These are phyloP conservation scores for Chironomus striatipennis DNA, from an alignment of 1,140 invertebrate genomes.

Conservation along the genomic window DNA sequence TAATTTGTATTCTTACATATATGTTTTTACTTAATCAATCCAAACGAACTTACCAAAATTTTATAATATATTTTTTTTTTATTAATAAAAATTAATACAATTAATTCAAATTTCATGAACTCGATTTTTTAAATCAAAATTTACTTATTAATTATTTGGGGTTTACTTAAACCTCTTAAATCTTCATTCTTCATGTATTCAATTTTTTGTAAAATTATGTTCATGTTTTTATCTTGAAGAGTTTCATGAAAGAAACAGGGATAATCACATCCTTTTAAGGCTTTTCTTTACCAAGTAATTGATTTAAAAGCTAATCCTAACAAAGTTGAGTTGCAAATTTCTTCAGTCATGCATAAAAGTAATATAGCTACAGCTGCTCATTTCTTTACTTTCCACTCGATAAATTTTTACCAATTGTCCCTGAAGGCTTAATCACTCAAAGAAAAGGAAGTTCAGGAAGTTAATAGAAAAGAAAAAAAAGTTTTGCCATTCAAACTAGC, in stretches of 20 bases:
- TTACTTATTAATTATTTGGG: too few species aligned
- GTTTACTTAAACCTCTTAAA: too few species aligned
- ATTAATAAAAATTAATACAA: too few species aligned
- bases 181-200: too few species aligned
- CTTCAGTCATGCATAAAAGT: neutral
- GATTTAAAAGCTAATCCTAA: neutral
- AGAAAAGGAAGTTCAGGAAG: neutral
- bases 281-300: neutral
- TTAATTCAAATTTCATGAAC: too few species aligned
- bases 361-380: neutral
- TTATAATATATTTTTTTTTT: too few species aligned
- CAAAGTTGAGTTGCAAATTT: neutral
- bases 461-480: neutral
- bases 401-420: neutral
- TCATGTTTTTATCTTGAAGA: neutral
- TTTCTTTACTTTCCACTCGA: neutral
- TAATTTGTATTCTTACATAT: neutral
- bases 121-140: too few species aligned
- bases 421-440: neutral
- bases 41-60: too few species aligned
- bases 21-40: too few species aligned
- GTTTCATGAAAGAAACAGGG: neutral
- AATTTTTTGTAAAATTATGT: too few species aligned
- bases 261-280: conserved; percentile 15
- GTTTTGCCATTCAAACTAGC: too few species aligned